phyloP scores from a whole-genome alignment of 2,113 vertebrate species.

The Hippocampus abdominalis region DNA sequence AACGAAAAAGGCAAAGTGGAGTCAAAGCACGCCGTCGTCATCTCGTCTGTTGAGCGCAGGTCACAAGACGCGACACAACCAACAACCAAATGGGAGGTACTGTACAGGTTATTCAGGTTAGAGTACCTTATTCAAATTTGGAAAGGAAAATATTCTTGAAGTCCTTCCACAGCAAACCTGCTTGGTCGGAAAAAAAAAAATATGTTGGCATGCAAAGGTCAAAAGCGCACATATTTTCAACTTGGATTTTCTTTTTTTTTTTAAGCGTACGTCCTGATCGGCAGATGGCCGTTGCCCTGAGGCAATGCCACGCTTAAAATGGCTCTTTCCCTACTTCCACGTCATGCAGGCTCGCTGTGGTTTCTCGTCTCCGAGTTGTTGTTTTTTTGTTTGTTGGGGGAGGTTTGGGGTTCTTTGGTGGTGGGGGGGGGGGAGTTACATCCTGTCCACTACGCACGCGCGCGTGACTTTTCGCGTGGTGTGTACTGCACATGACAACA shows the following conservation, averaged over 20 bases:
- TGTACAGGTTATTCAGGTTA: no score
- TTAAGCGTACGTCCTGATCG: neutral
- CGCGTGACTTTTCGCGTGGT: neutral
- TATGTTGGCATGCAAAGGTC: neutral
- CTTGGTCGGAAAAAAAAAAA: neutral
- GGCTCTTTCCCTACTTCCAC: neutral
- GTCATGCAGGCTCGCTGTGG: neutral
- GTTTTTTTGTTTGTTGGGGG: no score
- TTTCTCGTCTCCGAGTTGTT: neutral
- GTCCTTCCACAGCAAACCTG: neutral
- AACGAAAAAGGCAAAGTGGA: no score
- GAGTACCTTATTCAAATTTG: neutral
- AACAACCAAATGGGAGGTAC: no score
- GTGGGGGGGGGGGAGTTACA: no score
- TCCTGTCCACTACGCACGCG: no score
- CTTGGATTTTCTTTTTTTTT: neutral
- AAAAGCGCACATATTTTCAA: neutral
- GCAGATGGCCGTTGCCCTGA: neutral
- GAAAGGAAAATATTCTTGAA: neutral
- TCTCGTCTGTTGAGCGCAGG: no score
- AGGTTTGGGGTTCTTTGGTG: no score
- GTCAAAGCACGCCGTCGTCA: no score
- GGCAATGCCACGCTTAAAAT: neutral
- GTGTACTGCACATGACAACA: neutral
- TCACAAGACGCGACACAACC: no score